Conservation (phyloP, 2,113 vertebrate genomes). For the Boulengeromyrus knoepffleri region DNA sequence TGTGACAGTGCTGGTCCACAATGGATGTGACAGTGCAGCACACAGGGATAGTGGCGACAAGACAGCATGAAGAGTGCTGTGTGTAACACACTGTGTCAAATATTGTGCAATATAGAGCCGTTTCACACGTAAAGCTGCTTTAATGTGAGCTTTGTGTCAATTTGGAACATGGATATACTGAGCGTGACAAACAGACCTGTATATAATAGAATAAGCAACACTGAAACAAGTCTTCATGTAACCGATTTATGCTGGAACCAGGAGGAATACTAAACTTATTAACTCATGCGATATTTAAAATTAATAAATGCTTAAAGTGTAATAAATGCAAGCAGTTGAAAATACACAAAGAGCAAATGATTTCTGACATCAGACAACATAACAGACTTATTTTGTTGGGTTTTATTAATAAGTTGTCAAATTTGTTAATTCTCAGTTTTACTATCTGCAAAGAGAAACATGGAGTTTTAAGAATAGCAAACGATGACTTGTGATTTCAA, state of each 20-base stretch:
- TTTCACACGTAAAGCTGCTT: neutral
- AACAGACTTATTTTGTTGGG: neutral
- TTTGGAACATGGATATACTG: neutral
- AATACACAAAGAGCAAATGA: neutral
- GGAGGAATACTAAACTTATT: neutral
- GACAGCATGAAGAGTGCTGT: neutral
- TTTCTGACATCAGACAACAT: neutral
- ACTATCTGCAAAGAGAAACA: neutral
- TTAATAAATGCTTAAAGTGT: neutral
- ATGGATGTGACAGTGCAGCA: neutral
- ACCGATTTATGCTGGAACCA: neutral
- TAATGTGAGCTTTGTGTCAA: neutral
- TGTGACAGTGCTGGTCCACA: neutral
- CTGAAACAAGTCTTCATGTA: neutral
- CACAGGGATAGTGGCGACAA: neutral
- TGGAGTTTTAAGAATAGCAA: neutral
- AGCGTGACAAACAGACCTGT: neutral
- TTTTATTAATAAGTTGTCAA: neutral
- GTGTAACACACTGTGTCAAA: neutral
- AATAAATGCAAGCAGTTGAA: neutral
- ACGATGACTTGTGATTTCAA: neutral
- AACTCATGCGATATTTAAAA: neutral
- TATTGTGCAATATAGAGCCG: neutral
- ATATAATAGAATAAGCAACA: neutral
- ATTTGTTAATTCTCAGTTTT: neutral